phyloP scores from a whole-genome alignment of 1,140 invertebrate species.

The Pinna nobilis region DNA sequence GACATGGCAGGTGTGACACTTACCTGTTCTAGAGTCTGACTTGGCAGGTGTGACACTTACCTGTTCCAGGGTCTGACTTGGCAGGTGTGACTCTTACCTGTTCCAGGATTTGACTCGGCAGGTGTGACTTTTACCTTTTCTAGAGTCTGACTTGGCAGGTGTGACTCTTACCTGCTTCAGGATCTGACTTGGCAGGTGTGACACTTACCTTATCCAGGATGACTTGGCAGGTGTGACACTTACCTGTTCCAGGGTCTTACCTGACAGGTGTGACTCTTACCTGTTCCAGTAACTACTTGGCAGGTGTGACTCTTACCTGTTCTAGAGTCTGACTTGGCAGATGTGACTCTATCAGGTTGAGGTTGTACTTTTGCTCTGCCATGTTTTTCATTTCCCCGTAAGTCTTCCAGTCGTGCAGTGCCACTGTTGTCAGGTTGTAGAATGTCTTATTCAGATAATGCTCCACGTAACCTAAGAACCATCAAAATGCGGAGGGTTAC shows the following conservation, averaged over 20 bases:
- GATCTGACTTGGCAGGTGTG: not conserved
- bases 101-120: too few relatives aligned
- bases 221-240: conserved; percentile 94
- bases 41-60: conserved; percentile 71
- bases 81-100: conserved; percentile 92
- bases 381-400: conserved; percentile 97
- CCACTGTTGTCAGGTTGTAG: conserved; percentile 98
- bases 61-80: conserved; percentile 97
- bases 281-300: too few relatives aligned
- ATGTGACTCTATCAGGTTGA: conserved; percentile 91
- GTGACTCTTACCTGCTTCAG: not conserved
- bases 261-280: conserved; percentile 94
- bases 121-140: too few relatives aligned
- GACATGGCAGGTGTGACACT: conserved; percentile 94
- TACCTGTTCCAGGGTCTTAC: conserved; percentile 94
- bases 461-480: conserved; percentile 82
- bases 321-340: conserved; percentile 97
- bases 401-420: conserved; percentile 97
- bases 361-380: conserved; percentile 88
- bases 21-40: too few relatives aligned
- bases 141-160: too few relatives aligned
- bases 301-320: conserved; percentile 79
- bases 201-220: conserved; percentile 71
- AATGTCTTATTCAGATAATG: conserved; percentile 96
- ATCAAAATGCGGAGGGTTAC: too few relatives aligned